A percentile compares a stretch with the other conserved stretches of the same genome.
These are phyloP conservation scores for Chauna torquata DNA, from an alignment of 2,113 vertebrate species.

Conservation along the genomic window DNA sequence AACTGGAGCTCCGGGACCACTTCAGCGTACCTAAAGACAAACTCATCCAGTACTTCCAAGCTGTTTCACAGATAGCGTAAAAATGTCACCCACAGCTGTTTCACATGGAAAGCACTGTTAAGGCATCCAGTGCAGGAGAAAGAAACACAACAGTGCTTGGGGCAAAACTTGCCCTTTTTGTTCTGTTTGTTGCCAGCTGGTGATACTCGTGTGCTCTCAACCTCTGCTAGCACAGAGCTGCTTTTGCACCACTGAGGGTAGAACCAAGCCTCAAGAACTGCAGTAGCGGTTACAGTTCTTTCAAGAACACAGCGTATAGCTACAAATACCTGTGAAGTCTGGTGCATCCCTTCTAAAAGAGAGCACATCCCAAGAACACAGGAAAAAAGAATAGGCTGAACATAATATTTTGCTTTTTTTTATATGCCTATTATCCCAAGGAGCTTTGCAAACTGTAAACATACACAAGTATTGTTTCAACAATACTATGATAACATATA, in stretches of 20 bases:
- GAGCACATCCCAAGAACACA: conserved; percentile 18
- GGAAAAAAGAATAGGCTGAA: neutral
- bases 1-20: conserved; percentile 13
- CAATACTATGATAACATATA: neutral
- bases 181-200: neutral
- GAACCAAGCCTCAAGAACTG: neutral
- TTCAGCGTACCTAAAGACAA: conserved; percentile 1
- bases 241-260: neutral
- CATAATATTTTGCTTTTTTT: neutral
- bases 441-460: neutral
- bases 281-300: neutral
- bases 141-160: neutral
- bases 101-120: conserved; percentile 12
- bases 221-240: neutral
- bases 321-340: conserved; percentile 53
- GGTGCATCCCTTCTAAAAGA: conserved; percentile 46
- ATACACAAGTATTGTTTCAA: neutral
- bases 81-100: neutral
- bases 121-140: neutral
- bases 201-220: neutral
- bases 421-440: neutral
- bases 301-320: neutral
- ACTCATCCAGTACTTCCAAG: conserved; percentile 16
- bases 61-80: conserved; percentile 28
- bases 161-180: neutral